phyloP scores from a whole-genome alignment of 2,888 invertebrate genomes.

The Cheilosia vulpina region DNA sequence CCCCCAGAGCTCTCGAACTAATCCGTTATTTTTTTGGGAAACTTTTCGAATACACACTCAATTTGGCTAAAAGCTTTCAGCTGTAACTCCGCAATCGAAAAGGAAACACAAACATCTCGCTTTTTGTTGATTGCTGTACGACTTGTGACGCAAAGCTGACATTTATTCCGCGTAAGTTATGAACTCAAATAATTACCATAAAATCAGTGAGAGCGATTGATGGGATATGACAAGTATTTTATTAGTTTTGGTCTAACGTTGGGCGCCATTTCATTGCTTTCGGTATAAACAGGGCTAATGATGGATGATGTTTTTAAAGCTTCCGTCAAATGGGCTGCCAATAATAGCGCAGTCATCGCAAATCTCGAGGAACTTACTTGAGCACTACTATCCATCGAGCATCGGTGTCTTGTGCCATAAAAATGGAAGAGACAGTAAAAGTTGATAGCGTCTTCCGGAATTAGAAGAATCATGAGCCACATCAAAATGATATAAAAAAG shows the following conservation, averaged over 20 bases:
- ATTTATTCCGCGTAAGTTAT: constrained; percentile 21
- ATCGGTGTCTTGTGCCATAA: constrained; percentile 9
- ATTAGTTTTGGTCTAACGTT: constrained; percentile 35
- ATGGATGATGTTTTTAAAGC: constrained; percentile 44
- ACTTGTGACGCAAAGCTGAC: constrained; percentile 47
- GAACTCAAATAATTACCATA: constrained; percentile 62
- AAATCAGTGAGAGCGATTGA: constrained; percentile 45
- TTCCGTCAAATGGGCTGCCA: constrained; percentile 1
- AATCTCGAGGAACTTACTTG: neutral
- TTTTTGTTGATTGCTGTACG: constrained; percentile 17
- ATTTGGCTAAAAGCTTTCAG: constrained; percentile 68
- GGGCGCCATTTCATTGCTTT: constrained; percentile 62
- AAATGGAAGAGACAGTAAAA: constrained; percentile 39
- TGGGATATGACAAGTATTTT: constrained; percentile 21
- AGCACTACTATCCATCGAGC: neutral
- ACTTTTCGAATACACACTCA: constrained; percentile 22
- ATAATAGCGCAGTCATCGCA: constrained; percentile 9
- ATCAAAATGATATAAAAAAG: constrained; percentile 23
- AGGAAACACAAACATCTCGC: constrained; percentile 23
- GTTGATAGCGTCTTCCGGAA: constrained; percentile 30
- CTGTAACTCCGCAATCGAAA: neutral
- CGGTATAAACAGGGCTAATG: constrained; percentile 39
- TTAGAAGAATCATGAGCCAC: constrained; percentile 46
- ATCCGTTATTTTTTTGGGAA: constrained; percentile 13
- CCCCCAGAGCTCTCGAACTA: constrained; percentile 11